These are phyloP conservation scores for Artibeus lituratus DNA, from an alignment of 2,797 vertebrate genomes.

Conservation along the genomic window DNA sequence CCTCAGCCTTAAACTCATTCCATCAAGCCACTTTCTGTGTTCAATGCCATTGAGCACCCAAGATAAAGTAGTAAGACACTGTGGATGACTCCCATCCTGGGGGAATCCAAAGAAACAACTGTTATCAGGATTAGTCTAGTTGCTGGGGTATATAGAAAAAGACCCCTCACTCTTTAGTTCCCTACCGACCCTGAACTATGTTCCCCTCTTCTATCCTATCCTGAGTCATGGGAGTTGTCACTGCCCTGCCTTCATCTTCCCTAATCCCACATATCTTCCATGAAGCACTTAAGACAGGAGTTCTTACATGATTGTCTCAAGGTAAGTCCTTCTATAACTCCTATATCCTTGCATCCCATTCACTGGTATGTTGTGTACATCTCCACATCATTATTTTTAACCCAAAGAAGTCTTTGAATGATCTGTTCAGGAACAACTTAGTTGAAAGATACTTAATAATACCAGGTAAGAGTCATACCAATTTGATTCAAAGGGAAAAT, in stretches of 20 bases:
- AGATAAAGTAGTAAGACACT: background rate
- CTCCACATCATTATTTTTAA: background rate
- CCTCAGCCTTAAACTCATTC: background rate
- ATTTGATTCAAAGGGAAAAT: background rate
- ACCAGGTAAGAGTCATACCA: background rate
- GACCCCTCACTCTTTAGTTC: background rate
- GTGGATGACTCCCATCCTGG: background rate
- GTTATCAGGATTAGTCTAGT: background rate
- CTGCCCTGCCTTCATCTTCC: background rate
- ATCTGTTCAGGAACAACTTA: background rate
- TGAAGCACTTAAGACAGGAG: background rate
- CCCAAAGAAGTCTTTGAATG: background rate
- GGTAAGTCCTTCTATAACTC: background rate
- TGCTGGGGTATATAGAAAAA: background rate
- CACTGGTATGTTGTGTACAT: background rate
- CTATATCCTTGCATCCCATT: background rate
- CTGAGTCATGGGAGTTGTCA: background rate
- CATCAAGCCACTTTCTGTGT: background rate
- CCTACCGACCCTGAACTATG: background rate
- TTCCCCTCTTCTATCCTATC: background rate
- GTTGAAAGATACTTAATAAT: background rate
- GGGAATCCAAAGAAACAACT: background rate
- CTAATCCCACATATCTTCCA: background rate
- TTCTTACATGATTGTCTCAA: background rate
- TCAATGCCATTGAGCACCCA: background rate